Conservation (phyloP, 2,113 vertebrate species). For the Isurus oxyrinchus region DNA sequence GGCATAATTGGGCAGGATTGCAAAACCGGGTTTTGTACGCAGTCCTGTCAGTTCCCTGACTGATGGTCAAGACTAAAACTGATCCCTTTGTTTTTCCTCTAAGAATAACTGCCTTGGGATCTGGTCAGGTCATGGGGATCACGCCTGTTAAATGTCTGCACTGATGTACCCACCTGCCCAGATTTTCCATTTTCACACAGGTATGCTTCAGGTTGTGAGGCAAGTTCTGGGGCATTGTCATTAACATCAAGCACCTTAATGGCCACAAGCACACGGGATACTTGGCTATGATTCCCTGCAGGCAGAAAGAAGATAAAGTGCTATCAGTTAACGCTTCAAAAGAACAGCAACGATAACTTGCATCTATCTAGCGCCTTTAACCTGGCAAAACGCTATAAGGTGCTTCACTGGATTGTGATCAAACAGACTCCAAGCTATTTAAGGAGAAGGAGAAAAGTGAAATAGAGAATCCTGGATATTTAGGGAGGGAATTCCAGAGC, state of each 20-base stretch:
- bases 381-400: too few relatives aligned
- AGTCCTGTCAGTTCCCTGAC: background rate
- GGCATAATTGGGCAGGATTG: background rate
- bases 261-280: constrained; percentile 84
- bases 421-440: too few relatives aligned
- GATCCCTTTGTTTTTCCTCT: background rate
- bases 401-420: too few relatives aligned
- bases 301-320: constrained; percentile 46
- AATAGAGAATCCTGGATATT: too few relatives aligned
- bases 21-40: background rate
- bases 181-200: constrained; percentile 96
- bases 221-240: constrained; percentile 96
- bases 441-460: background rate
- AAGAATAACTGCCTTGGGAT: background rate
- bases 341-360: background rate
- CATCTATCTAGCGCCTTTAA: background rate
- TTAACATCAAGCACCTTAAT: constrained; percentile 96
- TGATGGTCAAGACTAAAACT: background rate
- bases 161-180: constrained; percentile 74
- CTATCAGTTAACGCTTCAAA: background rate
- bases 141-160: background rate
- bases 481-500: background rate
- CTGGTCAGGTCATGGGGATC: too few relatives aligned
- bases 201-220: constrained; percentile 84
- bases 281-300: constrained; percentile 93